Conservation (phyloP, 2,797 vertebrate genomes). For the Calcarius lapponicus region DNA sequence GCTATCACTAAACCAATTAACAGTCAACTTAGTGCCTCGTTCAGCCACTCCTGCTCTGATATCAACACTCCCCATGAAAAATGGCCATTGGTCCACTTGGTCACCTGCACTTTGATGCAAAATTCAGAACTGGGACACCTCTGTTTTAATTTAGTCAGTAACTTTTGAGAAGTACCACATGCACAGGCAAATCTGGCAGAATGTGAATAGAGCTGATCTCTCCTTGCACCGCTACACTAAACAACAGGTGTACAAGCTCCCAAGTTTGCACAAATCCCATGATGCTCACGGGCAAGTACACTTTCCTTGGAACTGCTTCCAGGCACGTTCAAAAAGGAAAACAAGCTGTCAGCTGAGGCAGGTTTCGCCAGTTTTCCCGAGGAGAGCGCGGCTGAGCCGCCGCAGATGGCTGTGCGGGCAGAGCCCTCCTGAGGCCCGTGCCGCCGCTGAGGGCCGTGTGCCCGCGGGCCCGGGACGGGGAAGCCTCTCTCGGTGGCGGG, state of each 20-base stretch:
- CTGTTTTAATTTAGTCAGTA: neutral
- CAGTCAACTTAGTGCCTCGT: neutral
- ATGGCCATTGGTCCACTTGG: no score
- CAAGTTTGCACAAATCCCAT: neutral
- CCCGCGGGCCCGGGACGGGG: neutral
- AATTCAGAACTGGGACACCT: neutral
- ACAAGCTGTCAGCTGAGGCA: fast-evolving
- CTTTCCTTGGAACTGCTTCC: neutral
- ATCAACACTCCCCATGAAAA: neutral
- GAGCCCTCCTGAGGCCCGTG: neutral
- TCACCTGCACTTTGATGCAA: neutral
- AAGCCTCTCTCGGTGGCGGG: fast-evolving
- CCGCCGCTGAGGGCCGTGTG: neutral
- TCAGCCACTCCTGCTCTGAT: neutral
- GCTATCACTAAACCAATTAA: neutral
- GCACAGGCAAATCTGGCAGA: neutral
- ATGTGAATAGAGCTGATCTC: fast-evolving
- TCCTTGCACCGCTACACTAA: neutral
- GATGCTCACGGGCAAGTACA: fast-evolving
- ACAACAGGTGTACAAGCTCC: fast-evolving
- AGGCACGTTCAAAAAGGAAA: neutral
- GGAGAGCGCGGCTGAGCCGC: fast-evolving
- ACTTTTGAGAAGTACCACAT: neutral
- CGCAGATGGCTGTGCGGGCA: fast-evolving
- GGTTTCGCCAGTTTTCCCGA: no score